A percentile compares a stretch with the other conserved stretches of the same genome.
Conservation (phyloP, 1,140 invertebrate species). For the Zaprionus lachaisei region DNA sequence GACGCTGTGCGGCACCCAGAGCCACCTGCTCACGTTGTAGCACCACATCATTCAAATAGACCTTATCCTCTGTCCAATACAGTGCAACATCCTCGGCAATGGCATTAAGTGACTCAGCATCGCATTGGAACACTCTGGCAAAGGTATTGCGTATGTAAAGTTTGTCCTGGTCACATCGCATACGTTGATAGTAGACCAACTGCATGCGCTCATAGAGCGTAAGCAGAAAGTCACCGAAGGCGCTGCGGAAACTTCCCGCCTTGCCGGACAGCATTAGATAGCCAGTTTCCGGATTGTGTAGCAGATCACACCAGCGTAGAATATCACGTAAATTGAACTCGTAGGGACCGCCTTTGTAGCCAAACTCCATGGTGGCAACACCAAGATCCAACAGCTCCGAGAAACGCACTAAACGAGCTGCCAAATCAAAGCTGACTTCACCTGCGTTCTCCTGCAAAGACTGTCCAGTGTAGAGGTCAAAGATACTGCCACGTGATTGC, state of each 20-base stretch:
- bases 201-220: slow-evolving; percentile 83
- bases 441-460: background rate
- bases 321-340: slow-evolving; percentile 99
- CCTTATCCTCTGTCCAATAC: slow-evolving; percentile 76
- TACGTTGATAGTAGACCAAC: slow-evolving; percentile 82
- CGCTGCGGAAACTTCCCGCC: background rate
- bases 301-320: slow-evolving; percentile 94
- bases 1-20: slow-evolving; percentile 31
- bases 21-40: slow-evolving; percentile 50
- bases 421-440: slow-evolving; percentile 83
- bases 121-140: slow-evolving; percentile 65
- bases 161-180: slow-evolving; percentile 80
- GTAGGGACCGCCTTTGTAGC: slow-evolving; percentile 93
- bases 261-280: slow-evolving; percentile 41
- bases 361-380: slow-evolving; percentile 88
- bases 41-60: slow-evolving; percentile 80
- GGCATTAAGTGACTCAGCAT: slow-evolving; percentile 65
- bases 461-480: slow-evolving; percentile 49
- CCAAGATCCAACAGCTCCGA: slow-evolving; percentile 90
- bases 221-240: slow-evolving; percentile 69
- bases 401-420: slow-evolving; percentile 92
- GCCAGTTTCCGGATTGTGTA: slow-evolving; percentile 67
- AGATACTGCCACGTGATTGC: slow-evolving; percentile 48
- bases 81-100: slow-evolving; percentile 76
- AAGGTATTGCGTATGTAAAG: slow-evolving; percentile 74